Base-by-base conservation (phyloP, 2,113 vertebrate species). In the Prietella phreatophila region DNA sequence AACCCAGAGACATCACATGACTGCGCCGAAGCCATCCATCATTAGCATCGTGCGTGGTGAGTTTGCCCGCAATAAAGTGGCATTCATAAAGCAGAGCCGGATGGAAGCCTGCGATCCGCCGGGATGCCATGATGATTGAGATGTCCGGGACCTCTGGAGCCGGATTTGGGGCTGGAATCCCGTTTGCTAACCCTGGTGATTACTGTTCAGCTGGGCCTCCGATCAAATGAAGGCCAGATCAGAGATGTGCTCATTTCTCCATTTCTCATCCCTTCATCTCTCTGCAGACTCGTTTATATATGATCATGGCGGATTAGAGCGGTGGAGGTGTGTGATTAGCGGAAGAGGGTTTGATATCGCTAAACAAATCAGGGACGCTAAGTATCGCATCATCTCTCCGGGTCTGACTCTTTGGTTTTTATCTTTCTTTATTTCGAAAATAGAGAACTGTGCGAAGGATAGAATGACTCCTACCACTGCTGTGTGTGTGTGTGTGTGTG, bases 101-200 rank as follows among this genome's bases (percentile, higher is more conserved):
- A 36, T 33, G 60, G 88, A 78, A 73, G 36, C 53, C 78, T 65
- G 88, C 36, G 25, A 86, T 58, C 60, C 20, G 75, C n/a, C 63
- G 20, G 69, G 76, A 47, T 79, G 93, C 90, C 91, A 87, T 85
- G 39, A 90, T 88, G 42, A 89, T 84, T 91, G 93, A 93, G 92
- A 91, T 89, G 91, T 93, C 92, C 92, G 83, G 92, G 83, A 90
- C 93, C 91, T 89, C 88, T 82, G 92, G 92, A 93, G 89, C 91
- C 86, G 91, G 92, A 93, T 93, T 88, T 90, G 85, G 7, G 90
- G 82, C 60, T 86, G 85, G 92, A 94, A 95, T 94, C 94, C 94
- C 92, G 92, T 94, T 96, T 94, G 94, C 93, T 94, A 95, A 95
- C 93, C 93, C 93, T 89, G 91, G 91, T 93, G 94, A 95, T 95